Percentiles rank a stretch among this genome's conserved stretches.
These are phyloP conservation scores for Polypterus senegalus DNA, from an alignment of 2,113 vertebrate species.

Conservation along the genomic window DNA sequence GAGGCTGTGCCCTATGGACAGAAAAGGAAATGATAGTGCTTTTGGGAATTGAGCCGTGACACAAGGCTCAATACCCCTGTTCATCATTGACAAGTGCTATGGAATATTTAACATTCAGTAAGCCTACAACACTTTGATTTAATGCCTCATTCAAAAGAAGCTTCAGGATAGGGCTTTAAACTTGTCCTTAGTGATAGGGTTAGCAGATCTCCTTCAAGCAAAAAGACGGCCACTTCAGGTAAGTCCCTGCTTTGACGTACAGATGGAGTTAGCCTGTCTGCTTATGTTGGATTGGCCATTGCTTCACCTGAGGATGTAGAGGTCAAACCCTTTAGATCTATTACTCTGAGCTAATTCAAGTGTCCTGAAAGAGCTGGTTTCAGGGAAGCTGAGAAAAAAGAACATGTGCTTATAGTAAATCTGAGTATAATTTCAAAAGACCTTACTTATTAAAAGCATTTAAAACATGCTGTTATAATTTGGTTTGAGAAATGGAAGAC, in stretches of 20 bases:
- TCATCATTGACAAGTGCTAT: conserved; percentile 52
- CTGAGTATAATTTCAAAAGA: no score
- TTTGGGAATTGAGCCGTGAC: conserved; percentile 53
- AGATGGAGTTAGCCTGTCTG: no score
- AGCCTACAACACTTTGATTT: conserved; percentile 56
- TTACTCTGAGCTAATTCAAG: no score
- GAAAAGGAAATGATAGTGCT: conserved; percentile 57
- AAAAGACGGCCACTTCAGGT: conserved; percentile 4
- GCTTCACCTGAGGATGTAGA: no score
- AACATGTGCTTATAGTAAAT: no score
- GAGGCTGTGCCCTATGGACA: conserved; percentile 51
- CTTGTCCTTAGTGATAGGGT: conserved; percentile 41
- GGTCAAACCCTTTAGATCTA: no score
- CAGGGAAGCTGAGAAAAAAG: no score
- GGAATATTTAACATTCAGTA: conserved; percentile 53
- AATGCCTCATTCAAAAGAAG: conserved; percentile 45
- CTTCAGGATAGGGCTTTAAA: conserved; percentile 26
- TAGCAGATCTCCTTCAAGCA: conserved; percentile 44
- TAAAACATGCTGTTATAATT: no score
- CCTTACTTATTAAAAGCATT: no score
- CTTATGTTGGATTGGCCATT: no score
- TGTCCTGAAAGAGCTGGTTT: no score
- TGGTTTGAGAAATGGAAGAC: no score
- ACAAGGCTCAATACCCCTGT: conserved; percentile 49
- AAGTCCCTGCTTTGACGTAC: background rate